These are phyloP conservation scores for Dipus sagitta DNA, from an alignment of 2,797 vertebrate species.

Conservation along the genomic window DNA sequence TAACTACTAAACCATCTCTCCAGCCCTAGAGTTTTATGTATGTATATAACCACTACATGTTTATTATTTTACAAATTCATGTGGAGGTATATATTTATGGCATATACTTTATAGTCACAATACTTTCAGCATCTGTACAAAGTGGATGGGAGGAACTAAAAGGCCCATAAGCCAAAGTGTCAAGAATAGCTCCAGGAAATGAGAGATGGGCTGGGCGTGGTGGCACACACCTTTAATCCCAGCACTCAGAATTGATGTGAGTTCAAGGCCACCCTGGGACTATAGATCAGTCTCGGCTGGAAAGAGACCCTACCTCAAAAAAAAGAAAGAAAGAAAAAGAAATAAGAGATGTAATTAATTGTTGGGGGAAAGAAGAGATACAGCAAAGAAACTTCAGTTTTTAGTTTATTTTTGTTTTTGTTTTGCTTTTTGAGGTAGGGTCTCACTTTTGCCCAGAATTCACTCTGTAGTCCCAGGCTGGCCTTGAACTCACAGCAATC, in stretches of 20 bases:
- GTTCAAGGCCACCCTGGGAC: not conserved
- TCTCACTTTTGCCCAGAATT: too few species aligned
- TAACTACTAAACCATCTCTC: too few species aligned
- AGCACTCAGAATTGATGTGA: not conserved
- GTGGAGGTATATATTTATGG: not conserved
- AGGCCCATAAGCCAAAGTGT: too few species aligned
- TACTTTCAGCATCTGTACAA: not conserved
- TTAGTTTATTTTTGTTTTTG: too few species aligned
- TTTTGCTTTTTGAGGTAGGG: too few species aligned
- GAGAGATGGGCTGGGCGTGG: not conserved
- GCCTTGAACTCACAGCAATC: too few species aligned
- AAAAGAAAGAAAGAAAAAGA: not conserved
- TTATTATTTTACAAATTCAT: conserved; percentile 3
- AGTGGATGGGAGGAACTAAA: not conserved
- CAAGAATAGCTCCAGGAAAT: too few species aligned
- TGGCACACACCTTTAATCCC: not conserved
- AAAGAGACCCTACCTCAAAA: not conserved
- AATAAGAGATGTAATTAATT: not conserved
- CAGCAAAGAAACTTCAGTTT: not conserved
- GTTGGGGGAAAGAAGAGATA: not conserved
- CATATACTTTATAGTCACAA: not conserved
- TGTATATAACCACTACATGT: not conserved
- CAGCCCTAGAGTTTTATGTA: too few species aligned
- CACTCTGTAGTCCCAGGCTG: too few species aligned
- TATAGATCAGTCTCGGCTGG: not conserved